phyloP scores from a whole-genome alignment of 2,113 vertebrate species.

The Speoplatyrhinus poulsoni region DNA sequence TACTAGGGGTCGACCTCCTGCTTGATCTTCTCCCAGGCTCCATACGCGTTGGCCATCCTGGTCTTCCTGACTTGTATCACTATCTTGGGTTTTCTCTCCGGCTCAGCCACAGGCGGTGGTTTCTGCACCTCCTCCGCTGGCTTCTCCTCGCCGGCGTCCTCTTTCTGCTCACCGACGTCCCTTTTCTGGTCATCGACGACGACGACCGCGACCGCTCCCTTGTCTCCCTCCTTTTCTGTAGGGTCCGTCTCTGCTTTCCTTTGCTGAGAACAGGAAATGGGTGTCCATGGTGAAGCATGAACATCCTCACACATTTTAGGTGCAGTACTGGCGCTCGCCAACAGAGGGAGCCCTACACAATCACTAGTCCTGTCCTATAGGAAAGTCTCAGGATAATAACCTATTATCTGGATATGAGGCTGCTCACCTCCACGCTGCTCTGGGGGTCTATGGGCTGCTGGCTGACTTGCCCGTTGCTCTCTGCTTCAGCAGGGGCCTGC shows the following conservation, averaged over 20 bases:
- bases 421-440: slow-evolving; percentile 80
- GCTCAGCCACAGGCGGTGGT: slow-evolving; percentile 18
- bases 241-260: slow-evolving; percentile 50
- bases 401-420: background rate
- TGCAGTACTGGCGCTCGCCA: too few relatives aligned
- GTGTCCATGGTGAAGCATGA: background rate
- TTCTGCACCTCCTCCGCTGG: slow-evolving; percentile 24
- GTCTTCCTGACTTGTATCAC: slow-evolving; percentile 38
- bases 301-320: too few relatives aligned
- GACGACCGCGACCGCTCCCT: background rate
- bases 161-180: slow-evolving; percentile 21
- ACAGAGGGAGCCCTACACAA: too few relatives aligned
- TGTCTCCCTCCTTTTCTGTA: slow-evolving; percentile 41
- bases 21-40: slow-evolving; percentile 84
- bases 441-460: slow-evolving; percentile 55
- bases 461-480: slow-evolving; percentile 34
- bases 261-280: slow-evolving; percentile 54
- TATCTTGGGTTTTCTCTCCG: background rate
- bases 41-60: slow-evolving; percentile 79
- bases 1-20: slow-evolving; percentile 80
- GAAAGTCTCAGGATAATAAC: too few relatives aligned
- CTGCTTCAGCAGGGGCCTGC: slow-evolving; percentile 14
- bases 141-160: slow-evolving; percentile 15
- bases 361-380: too few relatives aligned
- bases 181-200: background rate